Evolutionary conservation across 2,797 vertebrate genomes (phyloP).

Genomic region (Octomys mimax): DNA sequence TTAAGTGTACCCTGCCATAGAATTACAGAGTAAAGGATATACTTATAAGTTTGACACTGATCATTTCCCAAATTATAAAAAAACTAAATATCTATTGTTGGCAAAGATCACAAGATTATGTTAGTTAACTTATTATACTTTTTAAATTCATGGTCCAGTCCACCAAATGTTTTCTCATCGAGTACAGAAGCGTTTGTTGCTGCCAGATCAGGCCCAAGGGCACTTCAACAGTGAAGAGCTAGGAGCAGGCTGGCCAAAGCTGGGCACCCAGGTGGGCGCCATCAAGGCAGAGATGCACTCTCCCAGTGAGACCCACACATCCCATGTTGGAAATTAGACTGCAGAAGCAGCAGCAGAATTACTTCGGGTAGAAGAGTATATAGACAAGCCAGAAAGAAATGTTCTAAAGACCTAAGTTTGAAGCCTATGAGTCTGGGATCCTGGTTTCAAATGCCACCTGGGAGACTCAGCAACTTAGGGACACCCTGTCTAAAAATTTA

Average conservation of each 20-base stretch:
- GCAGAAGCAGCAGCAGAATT: neutral
- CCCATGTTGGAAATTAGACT: neutral
- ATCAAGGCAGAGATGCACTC: neutral
- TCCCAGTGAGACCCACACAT: neutral
- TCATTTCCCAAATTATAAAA: neutral
- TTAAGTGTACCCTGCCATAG: neutral
- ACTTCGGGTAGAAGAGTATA: neutral
- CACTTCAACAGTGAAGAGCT: neutral
- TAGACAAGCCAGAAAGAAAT: neutral
- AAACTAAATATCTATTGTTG: neutral
- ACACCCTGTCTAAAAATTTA: neutral
- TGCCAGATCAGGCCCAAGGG: neutral
- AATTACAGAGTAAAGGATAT: neutral
- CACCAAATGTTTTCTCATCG: neutral
- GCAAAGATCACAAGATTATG: neutral
- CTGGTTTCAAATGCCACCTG: neutral
- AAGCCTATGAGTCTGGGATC: neutral
- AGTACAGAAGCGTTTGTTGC: neutral
- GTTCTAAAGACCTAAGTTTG: neutral
- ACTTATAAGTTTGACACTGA: neutral
- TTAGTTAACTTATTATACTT: neutral
- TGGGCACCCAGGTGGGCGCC: fast-evolving
- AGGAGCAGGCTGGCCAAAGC: neutral
- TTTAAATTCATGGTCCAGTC: neutral
- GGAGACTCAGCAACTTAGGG: neutral